These are phyloP conservation scores for Hippasteria phrygiana DNA, from an alignment of 53 echinoderm and acorn worm genomes.

Conservation along the genomic window DNA sequence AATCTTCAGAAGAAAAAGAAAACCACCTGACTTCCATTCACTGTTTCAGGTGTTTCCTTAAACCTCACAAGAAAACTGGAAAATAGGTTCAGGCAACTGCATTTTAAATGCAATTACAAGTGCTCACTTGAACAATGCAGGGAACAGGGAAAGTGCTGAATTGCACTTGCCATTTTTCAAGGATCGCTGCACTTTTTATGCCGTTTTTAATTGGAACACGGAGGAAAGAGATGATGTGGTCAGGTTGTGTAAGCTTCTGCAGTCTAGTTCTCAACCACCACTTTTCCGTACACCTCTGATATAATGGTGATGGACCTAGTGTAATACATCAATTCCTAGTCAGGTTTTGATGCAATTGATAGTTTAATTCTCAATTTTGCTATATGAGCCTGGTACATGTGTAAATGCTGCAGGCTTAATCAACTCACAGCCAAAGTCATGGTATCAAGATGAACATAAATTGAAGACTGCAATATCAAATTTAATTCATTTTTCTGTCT, in stretches of 20 bases:
- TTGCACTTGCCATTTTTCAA: not conserved
- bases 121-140: not conserved
- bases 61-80: not conserved
- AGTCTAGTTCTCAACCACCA: not conserved
- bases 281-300: too few relatives aligned
- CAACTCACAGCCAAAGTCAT: too few relatives aligned
- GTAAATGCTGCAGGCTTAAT: too few relatives aligned
- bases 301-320: too few relatives aligned
- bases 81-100: not conserved
- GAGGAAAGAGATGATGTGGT: not conserved
- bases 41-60: slow-evolving; percentile 4
- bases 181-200: not conserved
- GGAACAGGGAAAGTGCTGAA: not conserved
- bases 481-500: too few relatives aligned
- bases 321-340: too few relatives aligned
- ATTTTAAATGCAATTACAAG: slow-evolving; percentile 11
- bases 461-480: too few relatives aligned
- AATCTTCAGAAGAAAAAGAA: not conserved
- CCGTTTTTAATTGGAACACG: not conserved
- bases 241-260: not conserved
- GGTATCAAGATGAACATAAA: too few relatives aligned
- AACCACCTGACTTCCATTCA: not conserved
- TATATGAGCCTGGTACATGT: too few relatives aligned
- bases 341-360: too few relatives aligned
- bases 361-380: too few relatives aligned